phyloP scores from a whole-genome alignment of 2,888 invertebrate species.

The Cordilura impudica region DNA sequence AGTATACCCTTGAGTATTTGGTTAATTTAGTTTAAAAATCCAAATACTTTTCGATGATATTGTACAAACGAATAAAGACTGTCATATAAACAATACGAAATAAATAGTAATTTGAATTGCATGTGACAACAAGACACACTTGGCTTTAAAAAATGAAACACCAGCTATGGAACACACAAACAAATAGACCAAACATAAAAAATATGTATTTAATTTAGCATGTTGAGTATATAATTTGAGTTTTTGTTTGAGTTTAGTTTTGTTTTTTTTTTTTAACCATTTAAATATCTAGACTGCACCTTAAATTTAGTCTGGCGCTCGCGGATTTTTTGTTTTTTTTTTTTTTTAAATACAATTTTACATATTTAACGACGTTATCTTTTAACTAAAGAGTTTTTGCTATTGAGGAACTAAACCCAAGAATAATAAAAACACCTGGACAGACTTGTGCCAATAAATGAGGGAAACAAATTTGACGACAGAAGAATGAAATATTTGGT shows the following conservation, averaged over 20 bases:
- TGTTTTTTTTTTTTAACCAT: slow-evolving; percentile 22
- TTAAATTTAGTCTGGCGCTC: slow-evolving; percentile 64
- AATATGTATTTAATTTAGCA: slow-evolving; percentile 20
- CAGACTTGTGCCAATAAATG: slow-evolving; percentile 57
- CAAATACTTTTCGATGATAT: not conserved
- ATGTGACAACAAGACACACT: slow-evolving; percentile 59
- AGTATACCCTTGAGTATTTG: too few species aligned
- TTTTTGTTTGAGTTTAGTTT: not conserved
- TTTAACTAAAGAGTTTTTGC: slow-evolving; percentile 34
- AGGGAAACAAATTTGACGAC: not conserved
- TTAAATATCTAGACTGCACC: slow-evolving; percentile 63
- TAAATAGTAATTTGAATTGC: slow-evolving; percentile 49
- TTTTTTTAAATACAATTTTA: slow-evolving; percentile 43
- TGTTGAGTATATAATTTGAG: slow-evolving; percentile 31
- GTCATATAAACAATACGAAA: slow-evolving; percentile 26
- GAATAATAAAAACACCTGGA: slow-evolving; percentile 50
- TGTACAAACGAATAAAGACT: not conserved
- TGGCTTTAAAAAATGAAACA: slow-evolving; percentile 47
- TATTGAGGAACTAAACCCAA: not conserved
- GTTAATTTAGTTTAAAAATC: not conserved
- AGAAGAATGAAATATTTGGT: slow-evolving; percentile 1
- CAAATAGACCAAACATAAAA: not conserved
- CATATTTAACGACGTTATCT: slow-evolving; percentile 59
- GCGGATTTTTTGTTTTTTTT: slow-evolving; percentile 42
- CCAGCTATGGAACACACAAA: slow-evolving; percentile 9